phyloP scores from a whole-genome alignment of 2,113 vertebrate species.

The Bettongia penicillata region DNA sequence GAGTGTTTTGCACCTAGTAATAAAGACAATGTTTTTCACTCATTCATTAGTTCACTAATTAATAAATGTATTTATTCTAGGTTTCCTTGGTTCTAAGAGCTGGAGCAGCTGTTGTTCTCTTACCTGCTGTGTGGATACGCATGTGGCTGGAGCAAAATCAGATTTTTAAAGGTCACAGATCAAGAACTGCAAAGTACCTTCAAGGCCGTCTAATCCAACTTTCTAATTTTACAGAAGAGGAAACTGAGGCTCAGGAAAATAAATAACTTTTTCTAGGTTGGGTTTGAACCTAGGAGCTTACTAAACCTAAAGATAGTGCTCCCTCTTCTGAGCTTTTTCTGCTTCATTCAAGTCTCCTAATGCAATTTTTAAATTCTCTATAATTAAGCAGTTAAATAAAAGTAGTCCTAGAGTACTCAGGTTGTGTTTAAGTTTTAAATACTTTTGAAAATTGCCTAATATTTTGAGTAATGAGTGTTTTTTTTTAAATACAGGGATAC shows the following conservation, averaged over 20 bases:
- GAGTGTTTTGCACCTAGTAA: neutral
- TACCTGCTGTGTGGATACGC: neutral
- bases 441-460: slow-evolving; percentile 24
- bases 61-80: neutral
- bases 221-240: neutral
- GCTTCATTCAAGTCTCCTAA: neutral
- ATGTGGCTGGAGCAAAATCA: slow-evolving; percentile 68
- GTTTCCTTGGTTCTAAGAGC: slow-evolving; percentile 61
- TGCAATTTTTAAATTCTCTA: slow-evolving; percentile 67
- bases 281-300: neutral
- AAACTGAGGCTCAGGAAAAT: neutral
- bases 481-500: slow-evolving; percentile 22
- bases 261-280: neutral
- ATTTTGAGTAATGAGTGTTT: slow-evolving; percentile 42
- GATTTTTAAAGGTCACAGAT: slow-evolving; percentile 62
- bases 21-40: slow-evolving; percentile 59
- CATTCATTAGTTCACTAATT: slow-evolving; percentile 45
- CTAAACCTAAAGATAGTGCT: neutral
- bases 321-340: neutral
- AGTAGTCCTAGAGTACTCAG: slow-evolving; percentile 47
- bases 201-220: neutral
- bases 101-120: slow-evolving; percentile 53
- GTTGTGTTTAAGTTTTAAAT: slow-evolving; percentile 52
- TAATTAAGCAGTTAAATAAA: slow-evolving; percentile 72
- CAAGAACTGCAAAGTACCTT: neutral